These are phyloP conservation scores for Hexactinellida sp. DNA, from an alignment of 37 sponge, comb jelly and placozoan species.

Conservation along the genomic window DNA sequence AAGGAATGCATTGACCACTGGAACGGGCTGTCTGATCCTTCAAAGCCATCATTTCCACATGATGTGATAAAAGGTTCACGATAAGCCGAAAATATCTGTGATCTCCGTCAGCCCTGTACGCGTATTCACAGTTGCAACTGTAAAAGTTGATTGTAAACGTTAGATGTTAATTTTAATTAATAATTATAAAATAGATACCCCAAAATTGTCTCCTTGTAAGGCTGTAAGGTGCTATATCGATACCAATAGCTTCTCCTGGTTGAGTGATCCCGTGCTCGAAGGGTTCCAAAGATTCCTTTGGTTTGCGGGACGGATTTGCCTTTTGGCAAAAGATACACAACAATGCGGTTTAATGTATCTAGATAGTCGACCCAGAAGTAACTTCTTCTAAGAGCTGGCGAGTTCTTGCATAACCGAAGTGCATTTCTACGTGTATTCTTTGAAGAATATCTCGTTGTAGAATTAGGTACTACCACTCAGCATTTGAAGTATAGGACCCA, in stretches of 20 bases:
- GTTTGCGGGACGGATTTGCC: background rate
- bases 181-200: too few relatives aligned
- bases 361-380: background rate
- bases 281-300: background rate
- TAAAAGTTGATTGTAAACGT: too few relatives aligned
- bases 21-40: background rate
- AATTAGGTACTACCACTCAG: background rate
- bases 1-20: background rate
- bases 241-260: background rate
- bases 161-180: too few relatives aligned
- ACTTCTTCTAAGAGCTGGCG: background rate
- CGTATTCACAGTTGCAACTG: too few relatives aligned
- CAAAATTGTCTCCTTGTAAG: too few relatives aligned
- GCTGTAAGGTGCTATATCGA: background rate
- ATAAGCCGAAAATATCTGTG: too few relatives aligned
- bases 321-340: background rate
- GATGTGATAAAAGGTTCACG: background rate
- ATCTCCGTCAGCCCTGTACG: too few relatives aligned
- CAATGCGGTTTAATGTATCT: background rate
- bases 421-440: background rate
- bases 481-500: background rate
- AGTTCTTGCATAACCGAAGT: background rate
- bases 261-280: background rate
- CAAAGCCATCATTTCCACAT: background rate
- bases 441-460: background rate